These are phyloP conservation scores for Turritopsis rubra DNA, from an alignment of 30 jellyfish, hydroid and myxozoan genomes.

Conservation along the genomic window DNA sequence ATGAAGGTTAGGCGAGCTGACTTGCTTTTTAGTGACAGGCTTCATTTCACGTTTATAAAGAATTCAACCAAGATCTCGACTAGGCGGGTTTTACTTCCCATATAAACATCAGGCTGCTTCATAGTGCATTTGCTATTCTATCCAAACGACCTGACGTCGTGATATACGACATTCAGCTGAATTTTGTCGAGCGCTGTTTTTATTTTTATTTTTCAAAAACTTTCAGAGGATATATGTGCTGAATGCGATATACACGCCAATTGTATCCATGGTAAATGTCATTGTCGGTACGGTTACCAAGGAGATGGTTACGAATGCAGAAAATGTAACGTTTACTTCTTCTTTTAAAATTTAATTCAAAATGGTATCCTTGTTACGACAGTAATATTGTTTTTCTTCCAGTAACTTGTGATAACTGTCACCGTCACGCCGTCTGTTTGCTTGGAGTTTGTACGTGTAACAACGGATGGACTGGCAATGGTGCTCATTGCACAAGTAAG, in stretches of 20 bases:
- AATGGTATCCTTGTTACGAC: too few species aligned
- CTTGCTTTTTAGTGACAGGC: too few species aligned
- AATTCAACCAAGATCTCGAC: too few species aligned
- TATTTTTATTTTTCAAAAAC: too few species aligned
- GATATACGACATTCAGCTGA: too few species aligned
- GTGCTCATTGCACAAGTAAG: conserved; percentile 72
- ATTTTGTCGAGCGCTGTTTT: neutral
- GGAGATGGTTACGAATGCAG: conserved; percentile 93
- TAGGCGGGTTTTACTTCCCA: too few species aligned
- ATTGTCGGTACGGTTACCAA: conserved; percentile 65
- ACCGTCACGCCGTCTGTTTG: conserved; percentile 60
- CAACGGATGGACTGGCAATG: conserved; percentile 78
- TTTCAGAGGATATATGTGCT: conserved; percentile 85
- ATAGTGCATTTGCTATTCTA: too few species aligned
- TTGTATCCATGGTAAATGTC: conserved; percentile 76
- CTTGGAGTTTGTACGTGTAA: conserved; percentile 61
- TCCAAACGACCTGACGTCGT: too few species aligned
- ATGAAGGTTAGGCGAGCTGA: too few species aligned
- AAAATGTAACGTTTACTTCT: conserved; percentile 33
- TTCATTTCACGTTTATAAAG: too few species aligned
- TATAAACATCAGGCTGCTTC: too few species aligned
- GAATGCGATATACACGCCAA: conserved; percentile 87
- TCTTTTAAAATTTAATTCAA: too few species aligned
- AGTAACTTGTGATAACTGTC: conserved; percentile 80
- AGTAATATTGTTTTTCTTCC: neutral